phyloP scores from a whole-genome alignment of 2,888 invertebrate species.

The Hyalella azteca region DNA sequence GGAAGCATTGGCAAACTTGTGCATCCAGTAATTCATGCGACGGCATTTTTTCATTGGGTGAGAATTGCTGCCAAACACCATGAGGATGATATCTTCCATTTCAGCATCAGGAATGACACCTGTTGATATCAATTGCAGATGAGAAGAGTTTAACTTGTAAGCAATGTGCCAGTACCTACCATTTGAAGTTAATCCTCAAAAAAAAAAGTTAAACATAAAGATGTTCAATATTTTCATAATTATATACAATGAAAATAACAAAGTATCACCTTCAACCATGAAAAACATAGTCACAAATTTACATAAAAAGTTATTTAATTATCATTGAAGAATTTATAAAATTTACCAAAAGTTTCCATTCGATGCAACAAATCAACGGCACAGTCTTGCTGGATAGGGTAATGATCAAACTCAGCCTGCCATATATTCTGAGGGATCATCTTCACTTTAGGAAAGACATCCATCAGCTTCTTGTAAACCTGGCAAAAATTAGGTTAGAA shows the following conservation, averaged over 20 bases:
- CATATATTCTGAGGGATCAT: conserved; percentile 82
- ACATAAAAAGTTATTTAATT: background rate
- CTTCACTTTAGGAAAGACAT: conserved; percentile 86
- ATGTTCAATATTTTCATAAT: no score
- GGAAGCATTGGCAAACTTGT: conserved; percentile 84
- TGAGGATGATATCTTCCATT: conserved; percentile 79
- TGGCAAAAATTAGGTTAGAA: conserved; percentile 60
- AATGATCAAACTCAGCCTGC: conserved; percentile 89
- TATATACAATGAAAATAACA: no score
- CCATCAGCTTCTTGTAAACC: conserved; percentile 82
- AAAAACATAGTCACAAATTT: no score
- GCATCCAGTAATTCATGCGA: conserved; percentile 73
- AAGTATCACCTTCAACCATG: no score
- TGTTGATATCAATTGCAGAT: no score
- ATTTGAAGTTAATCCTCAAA: no score
- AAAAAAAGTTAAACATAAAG: no score
- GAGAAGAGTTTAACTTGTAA: no score
- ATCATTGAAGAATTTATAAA: background rate
- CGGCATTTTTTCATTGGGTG: conserved; percentile 66
- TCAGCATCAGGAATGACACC: conserved; percentile 91
- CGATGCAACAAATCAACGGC: conserved; percentile 86
- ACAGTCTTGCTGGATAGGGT: conserved; percentile 94
- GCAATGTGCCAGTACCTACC: no score
- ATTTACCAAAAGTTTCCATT: conserved; percentile 89
- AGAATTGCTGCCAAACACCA: conserved; percentile 81